Base-by-base conservation (phyloP, 2,888 invertebrate species). In the Caenorhabditis plicata region DNA sequence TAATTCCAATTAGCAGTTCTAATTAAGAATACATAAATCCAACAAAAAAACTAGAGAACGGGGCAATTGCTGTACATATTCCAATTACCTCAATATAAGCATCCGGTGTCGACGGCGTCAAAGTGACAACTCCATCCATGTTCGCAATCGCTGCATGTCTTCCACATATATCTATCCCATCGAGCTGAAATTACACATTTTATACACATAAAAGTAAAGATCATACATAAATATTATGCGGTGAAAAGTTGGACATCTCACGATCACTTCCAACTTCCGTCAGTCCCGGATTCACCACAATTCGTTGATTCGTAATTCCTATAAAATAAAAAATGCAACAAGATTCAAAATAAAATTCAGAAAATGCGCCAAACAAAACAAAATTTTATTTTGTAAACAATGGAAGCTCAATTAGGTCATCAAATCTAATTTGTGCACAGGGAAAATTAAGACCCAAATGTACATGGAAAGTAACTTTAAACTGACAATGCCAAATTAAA, bases 121-220 rank as follows among this genome's bases (percentile, higher is more conserved):
- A 88, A 2, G 90, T 89, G 71, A 92, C 93, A 57, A 94, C 90
- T 44, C 92, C 92, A 68, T 90, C 90, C 52, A 91, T 88, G 80
- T 88, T 88, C 47, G 93, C 90, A 73, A 96, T 89, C 75, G 94
- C 90, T 84, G 95, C 95, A 83, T 96, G 96, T 48, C 92, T 87
- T 11, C 94, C 88, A 85, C 91, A 91, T 70, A 95, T 90, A 74
- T 91, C 91, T 20, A 92, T 90, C 13, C 92, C 93, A 81, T 89
- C 89, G 42, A 85, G 73, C 82, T 85, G 80, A n/a, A 83, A 73
- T 13, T 2, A 25, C 8, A 13, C 8, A 20, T 9, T 17, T 5
- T 23, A n/a, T 17, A 36, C 31, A 25, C 32, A 22, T 43, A 35
- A 19, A 43, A 22, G 13, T 29, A 20, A 11, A 36, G 31, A 44